A percentile compares a stretch with the other conserved stretches of the same genome.
Evolutionary conservation across 2,888 invertebrate species (phyloP).

Genomic region (Xestia rhomboidea): DNA sequence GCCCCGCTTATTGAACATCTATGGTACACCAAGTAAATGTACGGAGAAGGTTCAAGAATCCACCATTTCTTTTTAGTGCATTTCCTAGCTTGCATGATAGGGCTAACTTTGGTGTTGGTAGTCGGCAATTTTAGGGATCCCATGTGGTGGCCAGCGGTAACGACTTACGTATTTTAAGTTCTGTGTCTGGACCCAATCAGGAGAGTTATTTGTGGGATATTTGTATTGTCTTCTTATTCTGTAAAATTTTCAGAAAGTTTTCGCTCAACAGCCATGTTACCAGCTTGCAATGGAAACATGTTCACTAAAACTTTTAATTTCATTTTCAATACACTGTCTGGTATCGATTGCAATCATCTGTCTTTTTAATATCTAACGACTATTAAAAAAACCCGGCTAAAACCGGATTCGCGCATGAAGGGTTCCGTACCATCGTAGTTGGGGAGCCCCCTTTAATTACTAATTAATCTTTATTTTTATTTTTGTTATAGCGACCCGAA

Average conservation of each 20-base stretch:
- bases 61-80: background rate
- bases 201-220: background rate
- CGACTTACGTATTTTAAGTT: background rate
- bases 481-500: too few species aligned
- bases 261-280: background rate
- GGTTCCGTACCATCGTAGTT: too few species aligned
- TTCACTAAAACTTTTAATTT: background rate
- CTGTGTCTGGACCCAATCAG: background rate
- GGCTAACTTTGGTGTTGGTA: background rate
- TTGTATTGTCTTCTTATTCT: background rate
- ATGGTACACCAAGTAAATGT: background rate
- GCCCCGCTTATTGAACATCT: slow-evolving; percentile 54
- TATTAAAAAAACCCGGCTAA: background rate
- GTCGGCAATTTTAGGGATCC: background rate
- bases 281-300: background rate
- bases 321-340: background rate
- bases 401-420: too few species aligned
- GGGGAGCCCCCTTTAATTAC: too few species aligned
- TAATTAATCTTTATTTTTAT: too few species aligned
- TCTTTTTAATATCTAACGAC: background rate
- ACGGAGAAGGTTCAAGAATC: slow-evolving; percentile 32
- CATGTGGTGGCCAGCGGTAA: background rate
- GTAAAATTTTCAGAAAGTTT: background rate
- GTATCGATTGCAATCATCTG: background rate
- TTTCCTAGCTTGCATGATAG: background rate